These are phyloP conservation scores for Poeciliopsis turneri DNA, from an alignment of 2,797 vertebrate genomes.

Conservation along the genomic window DNA sequence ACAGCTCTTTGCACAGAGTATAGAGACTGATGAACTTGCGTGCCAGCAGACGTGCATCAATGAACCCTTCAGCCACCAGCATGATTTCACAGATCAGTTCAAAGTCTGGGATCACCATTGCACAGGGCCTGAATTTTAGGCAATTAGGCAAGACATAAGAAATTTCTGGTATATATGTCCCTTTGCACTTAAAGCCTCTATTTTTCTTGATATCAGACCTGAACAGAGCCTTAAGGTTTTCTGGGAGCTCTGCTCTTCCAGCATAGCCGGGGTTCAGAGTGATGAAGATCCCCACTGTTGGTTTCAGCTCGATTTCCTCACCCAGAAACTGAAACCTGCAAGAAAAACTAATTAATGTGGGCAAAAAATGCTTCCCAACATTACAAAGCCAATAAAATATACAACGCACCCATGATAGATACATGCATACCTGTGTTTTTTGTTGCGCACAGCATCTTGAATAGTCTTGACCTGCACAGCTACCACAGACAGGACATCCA, in stretches of 20 bases:
- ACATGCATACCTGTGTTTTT: slow-evolving; percentile 78
- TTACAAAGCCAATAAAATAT: not conserved
- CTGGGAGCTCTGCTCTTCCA: slow-evolving; percentile 80
- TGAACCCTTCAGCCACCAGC: slow-evolving; percentile 83
- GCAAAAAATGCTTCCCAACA: not conserved
- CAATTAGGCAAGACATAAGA: not conserved
- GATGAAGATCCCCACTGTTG: slow-evolving; percentile 85
- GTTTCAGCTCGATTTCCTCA: slow-evolving; percentile 82
- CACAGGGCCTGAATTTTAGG: slow-evolving; percentile 65
- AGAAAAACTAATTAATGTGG: not conserved
- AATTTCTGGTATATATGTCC: not conserved
- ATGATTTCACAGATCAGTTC: slow-evolving; percentile 87
- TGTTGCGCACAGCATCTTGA: slow-evolving; percentile 81
- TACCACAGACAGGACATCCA: slow-evolving; percentile 82
- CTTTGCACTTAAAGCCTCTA: not conserved
- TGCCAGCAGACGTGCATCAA: slow-evolving; percentile 82
- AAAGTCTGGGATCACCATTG: slow-evolving; percentile 85
- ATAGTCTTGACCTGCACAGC: slow-evolving; percentile 83
- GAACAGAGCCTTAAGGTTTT: slow-evolving; percentile 85
- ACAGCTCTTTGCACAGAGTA: slow-evolving; percentile 82
- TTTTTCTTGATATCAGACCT: slow-evolving; percentile 60
- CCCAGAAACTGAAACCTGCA: slow-evolving; percentile 84
- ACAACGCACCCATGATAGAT: not conserved
- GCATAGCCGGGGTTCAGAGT: slow-evolving; percentile 86
- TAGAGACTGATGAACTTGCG: slow-evolving; percentile 87